Evolutionary conservation across 2,888 invertebrate genomes (phyloP), one percentile per base, ranked within the genome.

Genomic region (Synanthedon formicaeformis): DNA sequence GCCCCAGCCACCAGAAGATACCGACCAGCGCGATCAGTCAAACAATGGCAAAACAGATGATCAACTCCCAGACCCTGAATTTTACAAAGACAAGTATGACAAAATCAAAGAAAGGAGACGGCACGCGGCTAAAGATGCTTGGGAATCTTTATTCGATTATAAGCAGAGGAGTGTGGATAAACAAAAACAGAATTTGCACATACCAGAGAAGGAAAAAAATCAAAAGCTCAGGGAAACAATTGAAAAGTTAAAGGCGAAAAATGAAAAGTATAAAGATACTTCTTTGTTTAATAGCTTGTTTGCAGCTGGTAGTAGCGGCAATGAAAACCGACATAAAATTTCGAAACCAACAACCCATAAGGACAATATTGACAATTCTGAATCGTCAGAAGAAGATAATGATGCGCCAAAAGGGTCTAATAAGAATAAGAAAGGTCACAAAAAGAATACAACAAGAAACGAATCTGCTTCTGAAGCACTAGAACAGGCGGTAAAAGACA

Each of bases 401-500:
- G 69, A 70, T 50, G 62, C 56, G 40, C 74, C 62, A 52, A 71
- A 45, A 45, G 12, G 51, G 56, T 41, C 14, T 11, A 45, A 45
- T 6, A 45, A n/a, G 52, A 57, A 56, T 51, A 87, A 83, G 58
- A 85, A 79, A 65, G 68, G 66, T 13, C 70, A 71, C n/a, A 87
- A 81, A 59, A 88, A 88, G 62, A 82, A 74, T 63, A 71, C 80
- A 6, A 85, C 83, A 49, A 89, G 88, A 62, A 90, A 88, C 61
- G 89, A 89, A 66, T 89, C 88, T 16, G 90, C 90, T 27, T 90
- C 90, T 49, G 81, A 86, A 66, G 87, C 83, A 40, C 66, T 86
- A 52, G 86, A 88, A 60, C 92, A 94, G 81, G 94, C 93, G 14
- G 86, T 93, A 0, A 93, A 96, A 89, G 96, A 96, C 71, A 95